phyloP scores from a whole-genome alignment of 2,113 vertebrate genomes.

The Apodemus speciosus region DNA sequence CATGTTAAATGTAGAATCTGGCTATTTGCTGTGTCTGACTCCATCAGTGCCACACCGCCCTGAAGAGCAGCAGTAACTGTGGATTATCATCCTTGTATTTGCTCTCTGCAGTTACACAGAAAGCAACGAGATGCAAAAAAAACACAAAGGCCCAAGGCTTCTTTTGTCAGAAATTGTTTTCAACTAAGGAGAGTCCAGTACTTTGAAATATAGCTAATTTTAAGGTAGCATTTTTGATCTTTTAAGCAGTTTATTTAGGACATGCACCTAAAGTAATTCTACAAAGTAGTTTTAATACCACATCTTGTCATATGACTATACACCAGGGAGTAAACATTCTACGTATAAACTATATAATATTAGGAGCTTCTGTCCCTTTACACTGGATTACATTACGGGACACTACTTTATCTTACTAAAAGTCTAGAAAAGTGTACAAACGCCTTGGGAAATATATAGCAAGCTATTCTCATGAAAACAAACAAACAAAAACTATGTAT shows the following conservation, averaged over 20 bases:
- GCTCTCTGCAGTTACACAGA: conserved; percentile 85
- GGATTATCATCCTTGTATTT: conserved; percentile 82
- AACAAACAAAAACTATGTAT: conserved; percentile 36
- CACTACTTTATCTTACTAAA: neutral
- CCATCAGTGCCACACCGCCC: conserved; percentile 84
- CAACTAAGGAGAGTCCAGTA: conserved; percentile 58
- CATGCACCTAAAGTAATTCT: conserved; percentile 77
- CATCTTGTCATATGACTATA: conserved; percentile 72
- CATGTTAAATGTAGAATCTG: conserved; percentile 83
- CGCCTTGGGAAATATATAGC: neutral
- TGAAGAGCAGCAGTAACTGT: conserved; percentile 82
- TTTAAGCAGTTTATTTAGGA: conserved; percentile 67
- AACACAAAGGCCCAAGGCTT: conserved; percentile 63
- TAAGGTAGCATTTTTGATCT: conserved; percentile 23
- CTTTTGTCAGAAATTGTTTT: conserved; percentile 61
- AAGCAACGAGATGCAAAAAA: conserved; percentile 79
- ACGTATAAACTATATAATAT: conserved; percentile 56
- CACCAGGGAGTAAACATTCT: conserved; percentile 76
- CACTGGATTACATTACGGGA: neutral
- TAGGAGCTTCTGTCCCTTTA: neutral
- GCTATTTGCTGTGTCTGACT: conserved; percentile 84
- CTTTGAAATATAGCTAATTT: conserved; percentile 45
- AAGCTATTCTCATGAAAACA: conserved; percentile 18
- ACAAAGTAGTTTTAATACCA: conserved; percentile 79
- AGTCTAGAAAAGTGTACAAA: neutral